phyloP scores from a whole-genome alignment of 2,797 vertebrate species.

The Tokudaia muenninki region DNA sequence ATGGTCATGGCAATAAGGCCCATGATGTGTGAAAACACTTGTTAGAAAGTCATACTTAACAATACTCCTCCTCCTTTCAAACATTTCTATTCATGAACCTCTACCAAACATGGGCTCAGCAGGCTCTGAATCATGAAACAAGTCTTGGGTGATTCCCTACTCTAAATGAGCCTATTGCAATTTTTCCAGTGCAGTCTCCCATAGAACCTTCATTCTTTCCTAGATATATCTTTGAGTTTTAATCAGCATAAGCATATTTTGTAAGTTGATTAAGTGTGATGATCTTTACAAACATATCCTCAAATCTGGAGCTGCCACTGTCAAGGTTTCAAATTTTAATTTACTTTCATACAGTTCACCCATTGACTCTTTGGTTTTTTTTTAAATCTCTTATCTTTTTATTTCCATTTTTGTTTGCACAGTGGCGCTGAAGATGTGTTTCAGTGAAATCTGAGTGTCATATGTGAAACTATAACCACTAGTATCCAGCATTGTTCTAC shows the following conservation, averaged over 20 bases:
- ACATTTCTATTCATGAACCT: not conserved
- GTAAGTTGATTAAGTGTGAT: not conserved
- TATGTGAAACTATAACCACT: not conserved
- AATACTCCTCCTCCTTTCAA: not conserved
- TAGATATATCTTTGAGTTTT: not conserved
- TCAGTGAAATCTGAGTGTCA: not conserved
- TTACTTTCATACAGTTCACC: not conserved
- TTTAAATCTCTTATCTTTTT: not conserved
- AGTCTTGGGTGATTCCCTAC: rapidly evolving
- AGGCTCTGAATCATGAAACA: not conserved
- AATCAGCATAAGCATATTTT: not conserved
- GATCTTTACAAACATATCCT: not conserved
- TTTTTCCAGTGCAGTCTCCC: not conserved
- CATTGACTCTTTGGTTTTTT: not conserved
- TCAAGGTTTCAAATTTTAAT: not conserved
- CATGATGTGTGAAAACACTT: not conserved
- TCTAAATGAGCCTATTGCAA: not conserved
- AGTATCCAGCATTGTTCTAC: not conserved
- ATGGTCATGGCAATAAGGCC: not conserved
- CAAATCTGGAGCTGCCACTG: not conserved
- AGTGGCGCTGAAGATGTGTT: not conserved
- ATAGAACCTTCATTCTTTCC: not conserved
- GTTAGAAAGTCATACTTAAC: not conserved
- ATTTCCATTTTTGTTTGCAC: not conserved
- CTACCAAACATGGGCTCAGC: not conserved